These are phyloP conservation scores for Hassar affinis DNA, from an alignment of 2,113 vertebrate species.

Conservation along the genomic window DNA sequence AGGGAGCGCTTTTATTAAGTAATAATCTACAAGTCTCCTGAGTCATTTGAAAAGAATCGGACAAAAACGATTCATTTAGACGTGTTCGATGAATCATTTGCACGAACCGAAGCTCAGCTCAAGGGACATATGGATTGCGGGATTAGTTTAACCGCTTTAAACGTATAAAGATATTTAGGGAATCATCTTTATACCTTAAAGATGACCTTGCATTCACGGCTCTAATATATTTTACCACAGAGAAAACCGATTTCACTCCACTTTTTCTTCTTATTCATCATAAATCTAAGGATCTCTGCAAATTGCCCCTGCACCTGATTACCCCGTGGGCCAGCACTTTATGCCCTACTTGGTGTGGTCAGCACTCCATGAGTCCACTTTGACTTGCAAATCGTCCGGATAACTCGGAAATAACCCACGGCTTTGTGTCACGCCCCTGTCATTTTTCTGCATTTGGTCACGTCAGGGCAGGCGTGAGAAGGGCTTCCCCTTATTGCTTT, in stretches of 20 bases:
- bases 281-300: constrained; percentile 65
- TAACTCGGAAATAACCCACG: constrained; percentile 97
- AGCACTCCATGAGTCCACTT: constrained; percentile 85
- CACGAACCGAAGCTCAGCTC: background rate
- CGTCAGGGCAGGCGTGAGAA: constrained; percentile 65
- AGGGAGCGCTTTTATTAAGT: background rate
- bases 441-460: constrained; percentile 81
- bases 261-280: constrained; percentile 71
- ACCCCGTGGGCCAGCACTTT: constrained; percentile 68
- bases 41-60: background rate
- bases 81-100: background rate
- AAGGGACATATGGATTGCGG: background rate
- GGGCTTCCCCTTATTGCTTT: constrained; percentile 76
- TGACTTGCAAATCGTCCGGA: constrained; percentile 92
- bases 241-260: constrained; percentile 25
- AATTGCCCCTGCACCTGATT: constrained; percentile 73
- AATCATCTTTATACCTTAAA: background rate
- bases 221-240: background rate
- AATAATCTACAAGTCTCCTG: background rate
- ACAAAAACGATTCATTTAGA: background rate
- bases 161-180: background rate
- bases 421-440: constrained; percentile 71
- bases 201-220: background rate
- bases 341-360: constrained; percentile 77
- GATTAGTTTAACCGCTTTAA: no score